These are phyloP conservation scores for Trypoxylus dichotomus DNA, from an alignment of 1,140 invertebrate species.

Conservation along the genomic window DNA sequence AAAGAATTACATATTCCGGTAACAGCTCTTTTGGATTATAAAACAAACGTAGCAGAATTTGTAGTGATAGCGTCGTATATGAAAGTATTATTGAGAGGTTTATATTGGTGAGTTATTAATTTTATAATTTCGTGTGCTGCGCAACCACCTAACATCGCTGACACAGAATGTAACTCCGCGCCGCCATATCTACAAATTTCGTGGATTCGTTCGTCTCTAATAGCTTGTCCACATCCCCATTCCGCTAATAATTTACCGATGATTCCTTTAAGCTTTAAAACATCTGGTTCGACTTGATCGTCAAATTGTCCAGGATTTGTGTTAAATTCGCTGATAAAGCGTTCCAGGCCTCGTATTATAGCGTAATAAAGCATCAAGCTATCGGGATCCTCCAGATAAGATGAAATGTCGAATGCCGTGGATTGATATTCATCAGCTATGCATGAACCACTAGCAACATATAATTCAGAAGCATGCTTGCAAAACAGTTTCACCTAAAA, in stretches of 20 bases:
- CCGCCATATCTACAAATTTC: slow-evolving; percentile 95
- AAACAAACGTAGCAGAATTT: slow-evolving; percentile 75
- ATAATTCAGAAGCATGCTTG: slow-evolving; percentile 79
- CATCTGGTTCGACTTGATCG: slow-evolving; percentile 86
- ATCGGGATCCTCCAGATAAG: slow-evolving; percentile 72
- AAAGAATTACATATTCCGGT: background rate
- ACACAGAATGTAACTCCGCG: slow-evolving; percentile 92
- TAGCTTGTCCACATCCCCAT: slow-evolving; percentile 72
- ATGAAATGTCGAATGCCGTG: slow-evolving; percentile 44
- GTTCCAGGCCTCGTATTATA: slow-evolving; percentile 85
- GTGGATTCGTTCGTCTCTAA: slow-evolving; percentile 94
- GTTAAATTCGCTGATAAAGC: slow-evolving; percentile 86
- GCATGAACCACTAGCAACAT: slow-evolving; percentile 77
- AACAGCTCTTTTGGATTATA: slow-evolving; percentile 51
- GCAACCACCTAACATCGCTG: slow-evolving; percentile 89
- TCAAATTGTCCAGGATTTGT: slow-evolving; percentile 88
- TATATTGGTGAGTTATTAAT: slow-evolving; percentile 95
- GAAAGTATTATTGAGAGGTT: slow-evolving; percentile 94
- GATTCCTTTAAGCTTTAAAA: slow-evolving; percentile 63
- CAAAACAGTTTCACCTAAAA: slow-evolving; percentile 73
- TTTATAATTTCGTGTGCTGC: slow-evolving; percentile 97
- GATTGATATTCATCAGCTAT: slow-evolving; percentile 75
- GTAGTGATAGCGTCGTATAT: slow-evolving; percentile 94
- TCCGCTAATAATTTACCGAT: slow-evolving; percentile 73
- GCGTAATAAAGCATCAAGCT: slow-evolving; percentile 90